Evolutionary conservation across 1,140 invertebrate species (phyloP).

Genomic region (Lepidostoma basale): DNA sequence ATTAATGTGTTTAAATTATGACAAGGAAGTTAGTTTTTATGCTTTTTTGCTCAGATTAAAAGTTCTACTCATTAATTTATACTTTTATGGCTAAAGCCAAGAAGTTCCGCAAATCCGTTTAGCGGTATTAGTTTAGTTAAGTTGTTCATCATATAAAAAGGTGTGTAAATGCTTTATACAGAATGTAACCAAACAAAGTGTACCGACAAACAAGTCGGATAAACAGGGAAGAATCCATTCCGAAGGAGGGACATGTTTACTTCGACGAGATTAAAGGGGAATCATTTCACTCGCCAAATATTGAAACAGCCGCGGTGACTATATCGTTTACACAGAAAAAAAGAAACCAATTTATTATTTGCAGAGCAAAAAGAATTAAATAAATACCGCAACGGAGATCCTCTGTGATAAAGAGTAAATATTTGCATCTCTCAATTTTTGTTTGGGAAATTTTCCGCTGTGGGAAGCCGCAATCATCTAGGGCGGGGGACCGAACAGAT

Average conservation of each 20-base stretch:
- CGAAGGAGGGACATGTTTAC: conserved; percentile 36
- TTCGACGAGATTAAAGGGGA: conserved; percentile 39
- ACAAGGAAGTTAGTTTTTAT: no score
- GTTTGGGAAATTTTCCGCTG: conserved; percentile 40
- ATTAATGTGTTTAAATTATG: no score
- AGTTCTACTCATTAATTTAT: no score
- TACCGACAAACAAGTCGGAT: conserved; percentile 12
- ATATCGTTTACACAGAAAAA: conserved; percentile 38
- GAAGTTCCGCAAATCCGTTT: no score
- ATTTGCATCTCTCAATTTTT: conserved; percentile 46
- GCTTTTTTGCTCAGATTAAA: no score
- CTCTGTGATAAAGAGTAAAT: conserved; percentile 44
- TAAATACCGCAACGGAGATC: conserved; percentile 36
- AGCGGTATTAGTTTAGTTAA: no score
- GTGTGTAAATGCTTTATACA: neutral
- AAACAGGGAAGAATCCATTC: conserved; percentile 1
- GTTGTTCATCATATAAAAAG: no score
- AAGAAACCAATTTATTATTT: conserved; percentile 47
- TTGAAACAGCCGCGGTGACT: conserved; percentile 37
- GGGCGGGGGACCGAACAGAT: conserved; percentile 14
- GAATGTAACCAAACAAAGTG: conserved; percentile 34
- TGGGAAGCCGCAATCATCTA: conserved; percentile 41
- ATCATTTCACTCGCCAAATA: conserved; percentile 43
- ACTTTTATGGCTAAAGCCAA: no score
- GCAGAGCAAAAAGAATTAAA: conserved; percentile 43